Conservation (phyloP, 2,113 vertebrate genomes). For the Corythoichthys intestinalis region DNA sequence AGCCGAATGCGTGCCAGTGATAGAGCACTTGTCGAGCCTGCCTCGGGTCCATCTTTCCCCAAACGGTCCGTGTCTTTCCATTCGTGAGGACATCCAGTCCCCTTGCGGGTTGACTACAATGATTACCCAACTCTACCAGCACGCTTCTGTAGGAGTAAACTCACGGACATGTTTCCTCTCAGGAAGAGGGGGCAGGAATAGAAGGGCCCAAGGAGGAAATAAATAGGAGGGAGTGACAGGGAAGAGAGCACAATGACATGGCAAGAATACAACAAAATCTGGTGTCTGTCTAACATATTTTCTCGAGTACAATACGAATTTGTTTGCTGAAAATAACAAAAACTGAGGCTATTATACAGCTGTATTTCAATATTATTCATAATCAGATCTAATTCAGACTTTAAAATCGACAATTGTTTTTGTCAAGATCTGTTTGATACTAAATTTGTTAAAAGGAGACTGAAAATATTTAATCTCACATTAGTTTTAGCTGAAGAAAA, state of each 20-base stretch:
- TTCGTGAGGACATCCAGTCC: constrained; percentile 8
- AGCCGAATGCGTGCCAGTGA: constrained; percentile 48
- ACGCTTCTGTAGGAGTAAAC: not conserved
- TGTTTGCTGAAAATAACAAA: too few species aligned
- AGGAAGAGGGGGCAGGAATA: too few species aligned
- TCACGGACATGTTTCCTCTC: not conserved
- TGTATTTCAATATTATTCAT: too few species aligned
- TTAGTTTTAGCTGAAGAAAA: too few species aligned
- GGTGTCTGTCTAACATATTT: too few species aligned
- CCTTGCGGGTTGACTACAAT: not conserved
- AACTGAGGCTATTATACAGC: too few species aligned
- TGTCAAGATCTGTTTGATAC: too few species aligned
- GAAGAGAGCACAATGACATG: not conserved
- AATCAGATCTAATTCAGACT: too few species aligned
- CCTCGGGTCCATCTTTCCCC: constrained; percentile 28
- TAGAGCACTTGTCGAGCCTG: constrained; percentile 28
- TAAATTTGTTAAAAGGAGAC: too few species aligned
- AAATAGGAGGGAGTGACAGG: not conserved
- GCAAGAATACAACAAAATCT: not conserved
- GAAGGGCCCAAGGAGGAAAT: not conserved
- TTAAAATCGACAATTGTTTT: too few species aligned
- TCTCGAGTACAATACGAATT: too few species aligned
- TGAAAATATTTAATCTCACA: too few species aligned
- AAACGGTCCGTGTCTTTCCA: constrained; percentile 13
- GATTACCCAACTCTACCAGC: not conserved